Percentiles rank a stretch among this genome's conserved stretches.
These are phyloP conservation scores for Eupithecia pulchellata DNA, from an alignment of 2,888 invertebrate species.

Conservation along the genomic window DNA sequence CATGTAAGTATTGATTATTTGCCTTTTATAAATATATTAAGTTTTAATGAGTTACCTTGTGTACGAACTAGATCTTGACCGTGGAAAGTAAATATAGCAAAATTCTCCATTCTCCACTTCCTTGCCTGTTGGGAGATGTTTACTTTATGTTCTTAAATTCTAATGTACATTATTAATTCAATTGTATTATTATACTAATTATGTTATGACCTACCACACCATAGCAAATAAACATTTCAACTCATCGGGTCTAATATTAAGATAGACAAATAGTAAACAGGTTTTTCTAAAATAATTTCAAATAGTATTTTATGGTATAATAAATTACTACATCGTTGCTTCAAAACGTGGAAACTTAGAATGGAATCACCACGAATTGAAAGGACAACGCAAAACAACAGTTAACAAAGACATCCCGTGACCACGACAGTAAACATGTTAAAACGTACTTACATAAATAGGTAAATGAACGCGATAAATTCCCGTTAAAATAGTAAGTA, in stretches of 20 bases:
- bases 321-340: too few species aligned
- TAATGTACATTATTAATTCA: not conserved
- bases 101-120: not conserved
- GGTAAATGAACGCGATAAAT: too few species aligned
- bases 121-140: not conserved
- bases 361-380: not conserved
- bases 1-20: slow-evolving; percentile 63
- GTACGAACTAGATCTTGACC: not conserved
- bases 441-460: too few species aligned
- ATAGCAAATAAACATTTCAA: not conserved
- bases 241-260: not conserved
- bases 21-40: not conserved
- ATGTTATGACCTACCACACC: not conserved
- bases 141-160: not conserved
- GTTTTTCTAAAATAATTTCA: not conserved
- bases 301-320: too few species aligned
- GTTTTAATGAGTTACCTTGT: not conserved
- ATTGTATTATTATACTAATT: too few species aligned
- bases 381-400: not conserved
- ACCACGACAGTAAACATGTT: too few species aligned
- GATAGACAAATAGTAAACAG: not conserved
- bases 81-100: not conserved
- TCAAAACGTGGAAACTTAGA: too few species aligned
- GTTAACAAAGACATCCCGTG: too few species aligned
- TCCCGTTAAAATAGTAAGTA: too few species aligned